Conservation (phyloP, 1,140 invertebrate genomes). For the Catajapyx aquilonaris region DNA sequence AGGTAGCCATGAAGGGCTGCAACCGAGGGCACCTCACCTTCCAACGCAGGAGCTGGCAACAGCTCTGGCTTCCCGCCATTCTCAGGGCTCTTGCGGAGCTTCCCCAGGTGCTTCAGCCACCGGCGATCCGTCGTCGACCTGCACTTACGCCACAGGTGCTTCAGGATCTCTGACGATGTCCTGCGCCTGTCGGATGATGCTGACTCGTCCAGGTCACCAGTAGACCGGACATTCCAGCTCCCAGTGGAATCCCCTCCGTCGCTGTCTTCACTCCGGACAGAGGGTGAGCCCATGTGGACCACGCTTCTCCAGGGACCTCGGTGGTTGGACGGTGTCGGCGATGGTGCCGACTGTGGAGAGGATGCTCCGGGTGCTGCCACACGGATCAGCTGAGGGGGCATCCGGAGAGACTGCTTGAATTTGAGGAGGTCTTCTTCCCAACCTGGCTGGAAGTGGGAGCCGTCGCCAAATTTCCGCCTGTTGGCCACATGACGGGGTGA, state of each 20-base stretch:
- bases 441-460: constrained; percentile 46
- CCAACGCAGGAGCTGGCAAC: constrained; percentile 11
- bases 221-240: too few species aligned
- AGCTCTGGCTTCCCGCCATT: constrained; percentile 10
- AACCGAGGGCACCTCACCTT: constrained; percentile 9
- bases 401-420: constrained; percentile 55
- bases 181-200: too few species aligned
- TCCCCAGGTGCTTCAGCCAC: too few species aligned
- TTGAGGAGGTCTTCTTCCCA: constrained; percentile 61
- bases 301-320: constrained; percentile 11
- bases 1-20: constrained; percentile 8
- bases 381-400: constrained; percentile 51
- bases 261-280: constrained; percentile 10
- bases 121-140: too few species aligned
- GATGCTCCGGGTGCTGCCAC: constrained; percentile 27
- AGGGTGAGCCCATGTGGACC: constrained; percentile 8
- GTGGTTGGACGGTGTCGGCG: constrained; percentile 9
- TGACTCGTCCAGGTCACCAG: too few species aligned
- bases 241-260: too few species aligned
- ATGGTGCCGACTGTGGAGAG: constrained; percentile 15
- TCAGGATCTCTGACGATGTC: too few species aligned
- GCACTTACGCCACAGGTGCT: too few species aligned
- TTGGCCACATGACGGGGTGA: constrained; percentile 26
- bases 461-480: too few species aligned
- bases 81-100: too few species aligned